phyloP scores from a whole-genome alignment of 92 coral and sea anemone species.

The Chrysogorgia sp. region DNA sequence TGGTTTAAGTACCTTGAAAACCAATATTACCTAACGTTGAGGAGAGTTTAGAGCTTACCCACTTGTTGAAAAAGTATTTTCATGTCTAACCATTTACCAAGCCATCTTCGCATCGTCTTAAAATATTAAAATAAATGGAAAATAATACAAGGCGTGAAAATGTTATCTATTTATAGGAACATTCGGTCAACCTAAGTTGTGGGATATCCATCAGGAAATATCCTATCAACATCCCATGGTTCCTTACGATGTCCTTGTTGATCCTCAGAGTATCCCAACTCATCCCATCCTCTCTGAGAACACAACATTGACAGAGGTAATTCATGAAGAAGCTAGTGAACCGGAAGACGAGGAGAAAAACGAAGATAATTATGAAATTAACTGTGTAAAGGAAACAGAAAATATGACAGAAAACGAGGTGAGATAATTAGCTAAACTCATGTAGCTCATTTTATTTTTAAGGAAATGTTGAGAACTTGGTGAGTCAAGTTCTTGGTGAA shows the following conservation, averaged over 20 bases:
- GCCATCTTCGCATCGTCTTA: too few relatives aligned
- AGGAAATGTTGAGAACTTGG: not conserved
- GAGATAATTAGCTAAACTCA: not conserved
- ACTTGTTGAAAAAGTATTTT: too few relatives aligned
- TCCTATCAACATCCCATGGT: constrained; percentile 98
- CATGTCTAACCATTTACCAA: too few relatives aligned
- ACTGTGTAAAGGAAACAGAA: not conserved
- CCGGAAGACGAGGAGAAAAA: constrained; percentile 37
- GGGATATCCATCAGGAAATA: constrained; percentile 84
- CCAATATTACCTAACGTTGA: too few relatives aligned
- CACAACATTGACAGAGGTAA: too few relatives aligned
- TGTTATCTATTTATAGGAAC: constrained; percentile 64
- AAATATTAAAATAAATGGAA: too few relatives aligned
- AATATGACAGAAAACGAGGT: constrained; percentile 19
- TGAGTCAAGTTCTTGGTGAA: too few relatives aligned
- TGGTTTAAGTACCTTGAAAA: too few relatives aligned
- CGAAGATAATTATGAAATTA: constrained; percentile 9
- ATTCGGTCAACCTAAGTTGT: constrained; percentile 92
- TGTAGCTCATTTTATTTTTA: not conserved
- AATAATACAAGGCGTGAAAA: not conserved
- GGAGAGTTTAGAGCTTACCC: too few relatives aligned
- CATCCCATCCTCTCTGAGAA: not conserved
- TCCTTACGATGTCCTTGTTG: constrained; percentile 96
- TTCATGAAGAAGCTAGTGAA: constrained; percentile 13
- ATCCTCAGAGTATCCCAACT: constrained; percentile 80